These are phyloP conservation scores for Montipora capricornis DNA, from an alignment of 64 coral and sea anemone genomes.

Conservation along the genomic window DNA sequence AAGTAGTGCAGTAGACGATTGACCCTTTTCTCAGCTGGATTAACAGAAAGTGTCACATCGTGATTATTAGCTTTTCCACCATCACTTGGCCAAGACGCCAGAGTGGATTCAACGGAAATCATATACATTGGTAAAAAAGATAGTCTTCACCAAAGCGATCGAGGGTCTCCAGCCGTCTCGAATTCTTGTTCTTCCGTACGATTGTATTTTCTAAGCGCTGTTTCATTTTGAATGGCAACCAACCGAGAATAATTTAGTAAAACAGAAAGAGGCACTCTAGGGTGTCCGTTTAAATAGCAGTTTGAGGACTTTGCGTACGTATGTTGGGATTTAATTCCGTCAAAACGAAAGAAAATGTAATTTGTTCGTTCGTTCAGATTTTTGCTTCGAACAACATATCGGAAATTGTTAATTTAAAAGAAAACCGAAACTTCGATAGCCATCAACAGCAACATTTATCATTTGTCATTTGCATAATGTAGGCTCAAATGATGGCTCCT, in stretches of 20 bases:
- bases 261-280: constrained; percentile 7
- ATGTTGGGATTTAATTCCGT: neutral
- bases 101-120: neutral
- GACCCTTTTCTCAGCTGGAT: neutral
- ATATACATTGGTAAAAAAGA: neutral
- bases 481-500: neutral
- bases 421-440: constrained; percentile 9
- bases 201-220: neutral
- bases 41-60: neutral
- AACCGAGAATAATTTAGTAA: constrained; percentile 1
- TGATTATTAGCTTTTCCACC: neutral
- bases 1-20: neutral
- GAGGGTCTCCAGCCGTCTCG: neutral
- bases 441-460: neutral
- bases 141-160: neutral
- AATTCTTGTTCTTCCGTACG: neutral
- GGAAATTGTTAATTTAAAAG: neutral
- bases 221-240: constrained; percentile 11
- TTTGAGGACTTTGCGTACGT: neutral
- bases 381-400: neutral
- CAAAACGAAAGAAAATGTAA: neutral
- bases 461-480: constrained; percentile 27
- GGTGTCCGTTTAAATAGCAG: constrained; percentile 3
- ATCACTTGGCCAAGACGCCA: neutral
- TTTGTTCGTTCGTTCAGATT: neutral